phyloP scores from a whole-genome alignment of 2,888 invertebrate genomes.

The Exocentrus adspersus region DNA sequence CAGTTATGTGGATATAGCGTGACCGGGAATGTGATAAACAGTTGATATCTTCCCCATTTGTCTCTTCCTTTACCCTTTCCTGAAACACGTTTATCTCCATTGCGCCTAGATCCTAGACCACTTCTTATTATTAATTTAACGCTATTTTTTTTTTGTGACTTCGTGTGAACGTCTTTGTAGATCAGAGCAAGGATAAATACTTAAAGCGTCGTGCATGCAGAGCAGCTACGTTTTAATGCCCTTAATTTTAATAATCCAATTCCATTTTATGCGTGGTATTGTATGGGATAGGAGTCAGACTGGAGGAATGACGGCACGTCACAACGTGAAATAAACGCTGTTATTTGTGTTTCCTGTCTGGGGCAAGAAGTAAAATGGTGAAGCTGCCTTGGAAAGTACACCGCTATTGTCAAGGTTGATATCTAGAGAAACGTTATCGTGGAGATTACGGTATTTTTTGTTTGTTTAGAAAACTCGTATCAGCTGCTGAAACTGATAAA shows the following conservation, averaged over 20 bases:
- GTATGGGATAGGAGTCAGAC: constrained; percentile 24
- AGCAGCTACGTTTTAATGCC: not conserved
- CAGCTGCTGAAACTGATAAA: too few relatives aligned
- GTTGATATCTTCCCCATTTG: not conserved
- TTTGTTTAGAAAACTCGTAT: too few relatives aligned
- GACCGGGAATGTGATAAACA: not conserved
- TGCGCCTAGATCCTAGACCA: too few relatives aligned
- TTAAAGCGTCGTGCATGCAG: too few relatives aligned
- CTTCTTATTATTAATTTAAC: too few relatives aligned
- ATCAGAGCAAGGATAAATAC: too few relatives aligned
- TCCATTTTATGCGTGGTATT: constrained; percentile 27
- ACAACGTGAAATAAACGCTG: constrained; percentile 32
- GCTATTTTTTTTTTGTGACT: too few relatives aligned
- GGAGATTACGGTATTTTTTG: too few relatives aligned
- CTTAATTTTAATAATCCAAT: constrained; percentile 24
- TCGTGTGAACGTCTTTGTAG: too few relatives aligned
- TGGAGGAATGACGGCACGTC: constrained; percentile 27
- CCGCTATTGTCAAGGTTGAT: constrained; percentile 32
- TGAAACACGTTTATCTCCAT: not conserved
- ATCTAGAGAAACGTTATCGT: too few relatives aligned
- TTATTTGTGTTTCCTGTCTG: constrained; percentile 34
- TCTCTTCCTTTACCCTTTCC: not conserved
- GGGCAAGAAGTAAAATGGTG: constrained; percentile 23
- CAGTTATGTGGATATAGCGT: not conserved
- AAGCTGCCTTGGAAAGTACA: constrained; percentile 24